Evolutionary conservation across 2,113 vertebrate genomes (phyloP).

Genomic region (Amia ocellicauda): DNA sequence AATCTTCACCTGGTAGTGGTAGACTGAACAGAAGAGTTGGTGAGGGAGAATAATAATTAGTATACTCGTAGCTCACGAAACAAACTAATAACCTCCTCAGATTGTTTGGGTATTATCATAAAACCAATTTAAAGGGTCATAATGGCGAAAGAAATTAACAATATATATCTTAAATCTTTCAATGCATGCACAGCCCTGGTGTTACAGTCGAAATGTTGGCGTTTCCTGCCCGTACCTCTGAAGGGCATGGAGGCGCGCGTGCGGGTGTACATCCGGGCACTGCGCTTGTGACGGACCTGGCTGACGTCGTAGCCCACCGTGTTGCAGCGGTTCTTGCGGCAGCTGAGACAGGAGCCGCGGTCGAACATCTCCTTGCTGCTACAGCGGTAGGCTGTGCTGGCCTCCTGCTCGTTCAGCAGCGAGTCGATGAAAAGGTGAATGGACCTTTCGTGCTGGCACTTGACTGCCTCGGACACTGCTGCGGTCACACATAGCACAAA

Average conservation of each 20-base stretch:
- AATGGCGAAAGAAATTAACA: no score
- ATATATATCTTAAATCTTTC: neutral
- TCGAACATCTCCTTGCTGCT: slow-evolving; percentile 57
- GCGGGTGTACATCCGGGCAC: slow-evolving; percentile 64
- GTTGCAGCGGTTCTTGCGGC: slow-evolving; percentile 64
- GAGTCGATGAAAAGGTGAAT: slow-evolving; percentile 72
- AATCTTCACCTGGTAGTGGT: slow-evolving; percentile 75
- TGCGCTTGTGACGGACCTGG: slow-evolving; percentile 50
- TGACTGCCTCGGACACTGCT: slow-evolving; percentile 62
- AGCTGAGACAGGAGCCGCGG: slow-evolving; percentile 66
- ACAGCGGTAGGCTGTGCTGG: slow-evolving; percentile 57
- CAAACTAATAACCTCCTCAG: no score
- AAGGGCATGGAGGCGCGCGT: slow-evolving; percentile 69
- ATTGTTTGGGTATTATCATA: no score
- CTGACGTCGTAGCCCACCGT: slow-evolving; percentile 60
- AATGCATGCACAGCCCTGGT: neutral
- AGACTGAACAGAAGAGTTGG: slow-evolving; percentile 51
- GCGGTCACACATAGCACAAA: slow-evolving; percentile 14
- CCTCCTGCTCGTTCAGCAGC: slow-evolving; percentile 55
- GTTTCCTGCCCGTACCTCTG: slow-evolving; percentile 53
- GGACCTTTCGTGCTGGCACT: slow-evolving; percentile 69
- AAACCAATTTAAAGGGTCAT: no score
- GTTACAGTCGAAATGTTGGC: neutral
- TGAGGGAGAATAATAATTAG: neutral
- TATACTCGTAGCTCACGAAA: no score